Evolutionary conservation across 2,113 vertebrate species (phyloP).

Genomic region (Pelusios castaneus): DNA sequence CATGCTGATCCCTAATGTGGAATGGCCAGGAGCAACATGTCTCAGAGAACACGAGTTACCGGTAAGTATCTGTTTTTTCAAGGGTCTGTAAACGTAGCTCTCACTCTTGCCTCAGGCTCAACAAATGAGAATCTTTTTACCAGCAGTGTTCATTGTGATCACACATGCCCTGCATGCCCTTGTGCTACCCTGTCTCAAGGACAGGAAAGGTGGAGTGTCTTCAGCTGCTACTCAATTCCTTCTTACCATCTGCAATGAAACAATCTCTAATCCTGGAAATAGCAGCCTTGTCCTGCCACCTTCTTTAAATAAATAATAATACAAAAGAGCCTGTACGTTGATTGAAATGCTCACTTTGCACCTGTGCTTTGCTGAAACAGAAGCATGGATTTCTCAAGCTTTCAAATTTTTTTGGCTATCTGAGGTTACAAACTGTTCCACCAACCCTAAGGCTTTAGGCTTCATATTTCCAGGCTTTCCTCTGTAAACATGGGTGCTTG

Average conservation of each 20-base stretch:
- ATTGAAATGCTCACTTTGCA: background rate
- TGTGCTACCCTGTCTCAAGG: background rate
- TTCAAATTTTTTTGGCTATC: background rate
- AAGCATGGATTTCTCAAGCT: background rate
- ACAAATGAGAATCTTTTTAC: background rate
- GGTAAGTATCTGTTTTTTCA: too few species aligned
- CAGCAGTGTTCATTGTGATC: background rate
- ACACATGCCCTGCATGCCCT: background rate
- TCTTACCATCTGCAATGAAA: background rate
- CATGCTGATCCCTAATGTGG: too few species aligned
- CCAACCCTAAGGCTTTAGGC: background rate
- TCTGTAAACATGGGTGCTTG: background rate
- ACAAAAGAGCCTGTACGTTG: background rate
- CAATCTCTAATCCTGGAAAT: background rate
- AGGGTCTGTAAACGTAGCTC: background rate
- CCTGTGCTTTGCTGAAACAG: constrained; percentile 15
- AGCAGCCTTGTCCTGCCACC: background rate
- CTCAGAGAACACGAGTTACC: too few species aligned
- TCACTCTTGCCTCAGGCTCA: background rate
- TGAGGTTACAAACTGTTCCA: background rate
- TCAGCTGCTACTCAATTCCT: background rate
- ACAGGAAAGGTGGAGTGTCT: background rate
- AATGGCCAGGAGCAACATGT: too few species aligned
- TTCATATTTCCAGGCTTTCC: background rate
- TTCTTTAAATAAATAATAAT: background rate